These are phyloP conservation scores for Drosophila percnosoma DNA, from an alignment of 2,888 invertebrate genomes.

Conservation along the genomic window DNA sequence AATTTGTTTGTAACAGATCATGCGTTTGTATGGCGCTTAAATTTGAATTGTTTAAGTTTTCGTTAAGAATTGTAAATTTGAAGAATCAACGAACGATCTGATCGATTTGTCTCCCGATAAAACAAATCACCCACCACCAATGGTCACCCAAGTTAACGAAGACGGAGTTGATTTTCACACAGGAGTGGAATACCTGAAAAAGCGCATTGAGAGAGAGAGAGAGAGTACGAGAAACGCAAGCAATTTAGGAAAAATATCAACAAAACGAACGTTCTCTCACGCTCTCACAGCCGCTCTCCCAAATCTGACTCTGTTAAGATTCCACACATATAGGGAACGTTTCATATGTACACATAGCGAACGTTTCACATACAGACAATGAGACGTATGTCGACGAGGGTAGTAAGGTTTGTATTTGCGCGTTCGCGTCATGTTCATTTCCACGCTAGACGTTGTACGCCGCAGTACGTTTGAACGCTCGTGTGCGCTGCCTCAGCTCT, in stretches of 20 bases:
- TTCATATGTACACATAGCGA: no score
- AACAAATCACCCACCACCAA: constrained; percentile 36
- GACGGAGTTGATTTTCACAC: constrained; percentile 27
- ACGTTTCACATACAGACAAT: constrained; percentile 1
- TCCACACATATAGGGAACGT: not conserved
- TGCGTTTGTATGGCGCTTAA: not conserved
- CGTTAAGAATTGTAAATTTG: not conserved
- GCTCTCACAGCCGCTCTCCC: constrained; percentile 4
- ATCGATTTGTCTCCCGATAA: not conserved
- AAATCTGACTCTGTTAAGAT: constrained; percentile 3
- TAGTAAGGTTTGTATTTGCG: constrained; percentile 49
- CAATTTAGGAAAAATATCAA: constrained; percentile 42
- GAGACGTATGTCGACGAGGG: constrained; percentile 27
- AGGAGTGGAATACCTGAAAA: constrained; percentile 40
- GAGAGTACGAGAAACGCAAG: constrained; percentile 11
- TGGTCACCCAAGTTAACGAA: constrained; percentile 11
- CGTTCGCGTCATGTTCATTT: constrained; percentile 58
- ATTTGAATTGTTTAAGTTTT: constrained; percentile 2
- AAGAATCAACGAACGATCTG: not conserved
- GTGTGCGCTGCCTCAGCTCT: constrained; percentile 65
- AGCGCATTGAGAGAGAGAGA: constrained; percentile 11
- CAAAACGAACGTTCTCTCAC: constrained; percentile 18
- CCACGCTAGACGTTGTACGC: constrained; percentile 71
- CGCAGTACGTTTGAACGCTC: constrained; percentile 65
- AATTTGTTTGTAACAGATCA: not conserved